Conservation (phyloP, 2,797 vertebrate genomes). For the Alexandromys oeconomus region DNA sequence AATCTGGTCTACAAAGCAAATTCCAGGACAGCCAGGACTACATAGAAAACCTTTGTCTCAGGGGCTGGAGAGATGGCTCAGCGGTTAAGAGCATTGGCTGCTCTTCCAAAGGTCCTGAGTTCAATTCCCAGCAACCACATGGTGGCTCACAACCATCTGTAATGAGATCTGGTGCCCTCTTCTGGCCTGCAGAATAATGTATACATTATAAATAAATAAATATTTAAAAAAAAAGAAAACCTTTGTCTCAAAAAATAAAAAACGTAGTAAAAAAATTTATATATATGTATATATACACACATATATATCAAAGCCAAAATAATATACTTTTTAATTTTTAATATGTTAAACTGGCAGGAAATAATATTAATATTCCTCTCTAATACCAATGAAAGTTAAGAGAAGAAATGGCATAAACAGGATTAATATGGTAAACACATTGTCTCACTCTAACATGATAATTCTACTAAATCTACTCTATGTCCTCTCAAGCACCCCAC, state of each 20-base stretch:
- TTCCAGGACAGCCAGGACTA: neutral
- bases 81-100: too few relatives aligned
- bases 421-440: slow-evolving; percentile 40
- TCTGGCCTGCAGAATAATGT: too few relatives aligned
- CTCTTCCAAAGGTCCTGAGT: too few relatives aligned
- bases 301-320: slow-evolving; percentile 42
- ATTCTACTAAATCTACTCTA: slow-evolving; percentile 44
- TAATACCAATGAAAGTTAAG: slow-evolving; percentile 43
- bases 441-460: slow-evolving; percentile 42
- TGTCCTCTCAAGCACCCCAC: neutral
- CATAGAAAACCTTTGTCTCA: neutral
- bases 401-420: slow-evolving; percentile 44
- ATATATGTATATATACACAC: rapidly evolving
- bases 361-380: slow-evolving; percentile 30
- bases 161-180: too few relatives aligned
- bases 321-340: slow-evolving; percentile 12
- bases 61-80: too few relatives aligned
- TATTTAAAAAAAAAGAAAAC: neutral
- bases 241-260: neutral
- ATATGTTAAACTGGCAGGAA: neutral
- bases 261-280: neutral
- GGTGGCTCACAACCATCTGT: too few relatives aligned
- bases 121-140: too few relatives aligned
- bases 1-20: neutral
- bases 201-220: too few relatives aligned